A percentile compares a stretch with the other conserved stretches of the same genome.
phyloP scores from a whole-genome alignment of 2,113 vertebrate genomes.

The Sarotherodon lohbergeri region DNA sequence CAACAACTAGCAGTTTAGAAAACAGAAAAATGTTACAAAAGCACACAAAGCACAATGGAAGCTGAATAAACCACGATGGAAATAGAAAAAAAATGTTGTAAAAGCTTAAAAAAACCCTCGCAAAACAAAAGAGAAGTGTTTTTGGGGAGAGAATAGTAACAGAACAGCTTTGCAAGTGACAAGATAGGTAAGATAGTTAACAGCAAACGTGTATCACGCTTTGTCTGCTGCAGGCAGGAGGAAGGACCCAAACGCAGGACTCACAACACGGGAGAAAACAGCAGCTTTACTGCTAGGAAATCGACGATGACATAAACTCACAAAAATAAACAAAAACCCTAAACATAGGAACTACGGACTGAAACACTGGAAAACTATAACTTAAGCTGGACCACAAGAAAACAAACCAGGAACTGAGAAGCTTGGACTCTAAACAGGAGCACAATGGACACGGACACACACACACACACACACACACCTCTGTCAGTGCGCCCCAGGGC shows the following conservation, averaged over 20 bases:
- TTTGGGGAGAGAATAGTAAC: not conserved
- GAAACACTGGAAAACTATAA: not conserved
- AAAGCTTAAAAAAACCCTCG: not conserved
- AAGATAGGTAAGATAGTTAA: not conserved
- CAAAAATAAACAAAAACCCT: not conserved
- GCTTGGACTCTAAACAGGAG: not conserved
- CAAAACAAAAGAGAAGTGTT: not conserved
- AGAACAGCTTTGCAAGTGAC: not conserved
- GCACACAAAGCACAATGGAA: not conserved
- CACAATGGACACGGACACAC: not conserved
- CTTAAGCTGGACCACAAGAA: not conserved
- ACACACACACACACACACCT: too few species aligned
- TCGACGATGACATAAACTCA: rapidly evolving
- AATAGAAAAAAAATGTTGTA: not conserved
- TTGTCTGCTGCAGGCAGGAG: not conserved
- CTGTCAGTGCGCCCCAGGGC: too few species aligned
- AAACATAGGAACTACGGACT: not conserved
- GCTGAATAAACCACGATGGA: not conserved
- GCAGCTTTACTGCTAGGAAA: not conserved
- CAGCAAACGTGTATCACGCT: not conserved
- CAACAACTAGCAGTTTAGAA: not conserved
- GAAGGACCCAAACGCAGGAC: not conserved
- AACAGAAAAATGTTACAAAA: not conserved
- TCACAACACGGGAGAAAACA: not conserved
- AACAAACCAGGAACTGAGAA: not conserved